Conservation (phyloP, 1,140 invertebrate species). For the Kradibia gibbosae region DNA sequence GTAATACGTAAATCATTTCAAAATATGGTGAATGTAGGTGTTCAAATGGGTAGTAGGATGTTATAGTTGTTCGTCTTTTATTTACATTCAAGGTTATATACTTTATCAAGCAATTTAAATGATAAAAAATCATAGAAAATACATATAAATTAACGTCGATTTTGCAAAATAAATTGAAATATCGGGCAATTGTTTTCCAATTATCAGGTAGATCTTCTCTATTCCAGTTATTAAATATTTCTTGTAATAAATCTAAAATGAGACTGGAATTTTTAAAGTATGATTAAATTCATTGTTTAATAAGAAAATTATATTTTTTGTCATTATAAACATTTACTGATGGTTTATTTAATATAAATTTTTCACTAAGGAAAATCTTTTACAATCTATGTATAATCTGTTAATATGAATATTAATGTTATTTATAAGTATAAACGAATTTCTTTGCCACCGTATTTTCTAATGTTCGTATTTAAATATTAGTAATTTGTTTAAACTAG, state of each 20-base stretch:
- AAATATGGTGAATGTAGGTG: neutral
- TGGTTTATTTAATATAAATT: no score
- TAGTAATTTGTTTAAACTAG: no score
- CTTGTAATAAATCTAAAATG: neutral
- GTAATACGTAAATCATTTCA: constrained; percentile 9
- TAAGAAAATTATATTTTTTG: no score
- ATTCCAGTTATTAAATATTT: constrained; percentile 25
- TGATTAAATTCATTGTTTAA: no score
- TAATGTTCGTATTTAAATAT: no score
- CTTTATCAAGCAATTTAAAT: neutral
- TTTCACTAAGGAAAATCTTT: no score
- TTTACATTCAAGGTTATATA: neutral
- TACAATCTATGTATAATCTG: no score
- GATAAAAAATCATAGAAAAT: neutral
- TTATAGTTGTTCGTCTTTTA: neutral
- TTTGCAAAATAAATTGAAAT: constrained; percentile 10
- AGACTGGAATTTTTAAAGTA: neutral
- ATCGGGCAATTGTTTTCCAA: constrained; percentile 12
- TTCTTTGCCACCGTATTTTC: no score
- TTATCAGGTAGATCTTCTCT: neutral
- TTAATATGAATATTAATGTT: no score
- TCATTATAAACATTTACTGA: no score
- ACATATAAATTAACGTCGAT: constrained; percentile 2
- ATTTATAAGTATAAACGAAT: no score
- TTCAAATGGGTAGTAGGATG: constrained; percentile 32